phyloP scores from a whole-genome alignment of 2,113 vertebrate species.

The Todiramphus chloris region DNA sequence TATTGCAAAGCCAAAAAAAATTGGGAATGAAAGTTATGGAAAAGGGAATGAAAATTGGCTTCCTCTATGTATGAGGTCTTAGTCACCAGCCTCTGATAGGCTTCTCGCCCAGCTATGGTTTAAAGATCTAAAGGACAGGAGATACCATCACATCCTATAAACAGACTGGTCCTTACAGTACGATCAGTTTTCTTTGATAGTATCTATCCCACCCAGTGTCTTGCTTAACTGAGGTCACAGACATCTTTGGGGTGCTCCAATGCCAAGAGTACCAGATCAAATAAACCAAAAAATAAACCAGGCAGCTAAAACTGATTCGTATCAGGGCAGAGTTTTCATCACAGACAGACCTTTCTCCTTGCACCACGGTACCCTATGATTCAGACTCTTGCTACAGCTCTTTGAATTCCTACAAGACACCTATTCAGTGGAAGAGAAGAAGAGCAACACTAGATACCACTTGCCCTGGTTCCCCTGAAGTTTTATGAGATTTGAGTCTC shows the following conservation, averaged over 20 bases:
- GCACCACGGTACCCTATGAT: neutral
- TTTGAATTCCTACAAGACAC: neutral
- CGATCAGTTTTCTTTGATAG: neutral
- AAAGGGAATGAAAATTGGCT: neutral
- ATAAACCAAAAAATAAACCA: neutral
- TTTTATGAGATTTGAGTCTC: neutral
- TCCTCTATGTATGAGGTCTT: neutral
- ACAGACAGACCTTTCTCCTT: neutral
- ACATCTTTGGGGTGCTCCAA: neutral
- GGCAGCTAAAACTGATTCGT: neutral
- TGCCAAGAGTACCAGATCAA: neutral
- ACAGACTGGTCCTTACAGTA: neutral
- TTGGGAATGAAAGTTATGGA: rapidly evolving
- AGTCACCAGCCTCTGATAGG: neutral
- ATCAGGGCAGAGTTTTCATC: neutral
- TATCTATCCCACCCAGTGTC: neutral
- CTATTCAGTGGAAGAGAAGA: neutral
- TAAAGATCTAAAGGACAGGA: neutral
- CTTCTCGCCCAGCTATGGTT: neutral
- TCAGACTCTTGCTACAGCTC: neutral
- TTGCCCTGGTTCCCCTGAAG: neutral
- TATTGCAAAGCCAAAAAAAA: neutral
- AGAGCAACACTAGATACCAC: neutral
- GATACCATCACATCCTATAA: neutral
- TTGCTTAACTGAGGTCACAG: neutral